These are phyloP conservation scores for Nylanderia fulva DNA, from an alignment of 1,140 invertebrate genomes.

Conservation along the genomic window DNA sequence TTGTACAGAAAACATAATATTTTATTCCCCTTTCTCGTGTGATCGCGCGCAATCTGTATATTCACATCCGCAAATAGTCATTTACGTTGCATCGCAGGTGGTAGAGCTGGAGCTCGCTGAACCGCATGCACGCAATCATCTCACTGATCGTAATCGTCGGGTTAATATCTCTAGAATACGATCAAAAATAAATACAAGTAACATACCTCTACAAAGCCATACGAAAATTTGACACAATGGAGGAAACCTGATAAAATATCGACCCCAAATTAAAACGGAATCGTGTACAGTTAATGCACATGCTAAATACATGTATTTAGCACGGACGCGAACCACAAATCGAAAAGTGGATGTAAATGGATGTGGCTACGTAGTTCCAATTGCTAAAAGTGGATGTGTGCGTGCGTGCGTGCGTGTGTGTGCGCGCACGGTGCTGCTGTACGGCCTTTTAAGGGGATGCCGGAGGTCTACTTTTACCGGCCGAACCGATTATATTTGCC, in stretches of 20 bases:
- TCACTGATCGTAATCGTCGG: neutral
- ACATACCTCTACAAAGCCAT: constrained; percentile 20
- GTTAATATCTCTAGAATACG: too few species aligned
- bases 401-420: too few species aligned
- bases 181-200: too few species aligned
- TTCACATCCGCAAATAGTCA: neutral
- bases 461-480: too few species aligned
- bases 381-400: too few species aligned
- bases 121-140: neutral
- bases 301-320: too few species aligned
- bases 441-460: too few species aligned
- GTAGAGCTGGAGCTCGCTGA: neutral
- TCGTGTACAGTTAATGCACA: constrained; percentile 70
- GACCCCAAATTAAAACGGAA: constrained; percentile 27
- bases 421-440: too few species aligned
- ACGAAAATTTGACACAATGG: constrained; percentile 9
- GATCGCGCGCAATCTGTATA: neutral
- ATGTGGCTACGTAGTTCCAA: too few species aligned
- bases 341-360: too few species aligned
- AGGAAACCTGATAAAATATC: constrained; percentile 39
- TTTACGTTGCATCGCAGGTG: neutral
- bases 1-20: neutral
- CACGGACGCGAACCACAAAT: too few species aligned
- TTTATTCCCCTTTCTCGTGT: constrained; percentile 1
- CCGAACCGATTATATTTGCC: too few species aligned